Evolutionary conservation across 1,140 invertebrate species (phyloP), one percentile per base, ranked within the genome.

Genomic region (Cephus cinctus): DNA sequence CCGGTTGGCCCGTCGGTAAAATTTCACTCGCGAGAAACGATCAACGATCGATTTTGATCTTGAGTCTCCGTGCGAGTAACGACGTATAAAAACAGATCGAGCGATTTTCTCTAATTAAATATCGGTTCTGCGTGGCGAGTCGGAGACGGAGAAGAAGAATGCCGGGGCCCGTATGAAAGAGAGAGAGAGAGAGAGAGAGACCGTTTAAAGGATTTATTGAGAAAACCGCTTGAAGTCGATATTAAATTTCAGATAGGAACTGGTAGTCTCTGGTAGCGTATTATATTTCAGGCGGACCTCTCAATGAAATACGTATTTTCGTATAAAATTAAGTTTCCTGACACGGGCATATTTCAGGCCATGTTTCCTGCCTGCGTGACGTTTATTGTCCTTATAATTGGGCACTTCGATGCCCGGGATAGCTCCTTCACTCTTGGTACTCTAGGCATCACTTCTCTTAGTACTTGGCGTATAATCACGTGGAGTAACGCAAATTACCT

Each of bases 181-280:
- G n/a, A n/a, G n/a, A n/a, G n/a, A n/a, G n/a, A n/a, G n/a, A n/a
- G n/a, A n/a, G n/a, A n/a, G n/a, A n/a, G n/a, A n/a, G n/a, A n/a
- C n/a, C n/a, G n/a, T n/a, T n/a, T n/a, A n/a, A n/a, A 47, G 48
- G 50, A 59, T 59, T 58, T 58, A 61, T 61, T 45, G 56, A 12
- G 50, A 53, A 58, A 61, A 61, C 39, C 36, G 43, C 43, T 46
- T 56, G 43, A 42, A 57, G 35, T 46, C 45, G 52, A 58, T 63
- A 65, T 63, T 65, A 54, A 65, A 63, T 63, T 63, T 63, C 58
- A 61, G 46, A 54, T 56, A 53, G 49, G 43, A 30, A 23, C 50
- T 48, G 50, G 38, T 44, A 30, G 19, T 43, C 42, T 31, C 34
- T 5, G 34, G 34, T 30, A 8, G 25, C n/a, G 25, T 35, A 35